phyloP scores from a whole-genome alignment of 2,888 invertebrate species.

The Trissolcus brochymenae region DNA sequence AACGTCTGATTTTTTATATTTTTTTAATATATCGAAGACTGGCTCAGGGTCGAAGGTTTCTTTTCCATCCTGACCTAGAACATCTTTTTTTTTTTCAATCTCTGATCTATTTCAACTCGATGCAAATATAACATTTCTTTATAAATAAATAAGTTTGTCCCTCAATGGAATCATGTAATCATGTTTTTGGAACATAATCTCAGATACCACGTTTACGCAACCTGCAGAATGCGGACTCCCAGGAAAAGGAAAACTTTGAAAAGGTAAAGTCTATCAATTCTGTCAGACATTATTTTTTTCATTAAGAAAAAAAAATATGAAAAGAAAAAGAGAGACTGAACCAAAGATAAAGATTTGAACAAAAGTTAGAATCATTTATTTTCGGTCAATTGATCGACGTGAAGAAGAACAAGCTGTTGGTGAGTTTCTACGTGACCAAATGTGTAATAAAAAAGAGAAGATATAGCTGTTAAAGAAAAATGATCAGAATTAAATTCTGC shows the following conservation, averaged over 20 bases:
- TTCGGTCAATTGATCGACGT: not conserved
- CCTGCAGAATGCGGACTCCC: constrained; percentile 79
- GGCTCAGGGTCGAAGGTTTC: constrained; percentile 29
- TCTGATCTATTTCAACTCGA: constrained; percentile 4
- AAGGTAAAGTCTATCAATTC: constrained; percentile 78
- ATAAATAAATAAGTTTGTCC: constrained; percentile 35
- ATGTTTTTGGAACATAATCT: constrained; percentile 73
- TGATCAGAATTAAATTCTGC: constrained; percentile 13
- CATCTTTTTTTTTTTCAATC: constrained; percentile 5
- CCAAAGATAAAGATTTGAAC: not conserved
- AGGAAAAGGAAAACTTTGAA: constrained; percentile 81
- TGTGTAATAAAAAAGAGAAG: not conserved
- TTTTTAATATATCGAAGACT: not conserved
- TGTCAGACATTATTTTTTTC: constrained; percentile 61
- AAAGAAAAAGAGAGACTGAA: not conserved
- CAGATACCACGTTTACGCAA: constrained; percentile 76
- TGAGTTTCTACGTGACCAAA: not conserved
- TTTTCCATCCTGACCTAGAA: constrained; percentile 39
- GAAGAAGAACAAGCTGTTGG: not conserved
- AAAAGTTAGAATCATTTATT: constrained; percentile 1
- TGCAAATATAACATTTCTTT: constrained; percentile 23
- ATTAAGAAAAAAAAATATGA: not conserved
- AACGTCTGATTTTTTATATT: not conserved
- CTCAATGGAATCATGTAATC: constrained; percentile 67
- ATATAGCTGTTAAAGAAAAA: constrained; percentile 1